A percentile compares a stretch with the other conserved stretches of the same genome.
Evolutionary conservation across 1,140 invertebrate species (phyloP).

Genomic region (Drosophila grimshawi): DNA sequence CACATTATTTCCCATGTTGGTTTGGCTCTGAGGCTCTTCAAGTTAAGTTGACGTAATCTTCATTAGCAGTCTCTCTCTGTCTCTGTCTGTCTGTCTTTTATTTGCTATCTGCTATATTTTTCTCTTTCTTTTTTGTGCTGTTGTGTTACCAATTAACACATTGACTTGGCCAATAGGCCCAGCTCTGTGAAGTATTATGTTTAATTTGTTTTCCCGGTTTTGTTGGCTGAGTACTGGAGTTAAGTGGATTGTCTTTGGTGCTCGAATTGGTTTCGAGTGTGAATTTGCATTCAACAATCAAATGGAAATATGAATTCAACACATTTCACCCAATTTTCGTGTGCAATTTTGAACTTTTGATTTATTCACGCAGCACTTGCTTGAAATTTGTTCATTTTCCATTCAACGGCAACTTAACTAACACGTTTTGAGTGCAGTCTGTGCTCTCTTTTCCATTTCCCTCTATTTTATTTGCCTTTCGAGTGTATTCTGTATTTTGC

Average conservation of each 20-base stretch:
- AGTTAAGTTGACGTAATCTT: slow-evolving; percentile 9
- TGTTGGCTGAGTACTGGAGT: neutral
- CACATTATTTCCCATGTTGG: neutral
- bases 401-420: neutral
- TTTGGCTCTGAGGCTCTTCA: neutral
- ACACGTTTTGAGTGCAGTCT: slow-evolving; percentile 5
- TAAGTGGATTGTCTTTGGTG: slow-evolving; percentile 8
- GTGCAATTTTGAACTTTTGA: neutral
- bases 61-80: slow-evolving; percentile 10
- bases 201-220: slow-evolving; percentile 9
- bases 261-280: neutral
- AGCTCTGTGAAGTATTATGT: slow-evolving; percentile 1
- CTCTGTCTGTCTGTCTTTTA: neutral
- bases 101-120: neutral
- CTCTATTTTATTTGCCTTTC: neutral
- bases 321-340: neutral
- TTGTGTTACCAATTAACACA: slow-evolving; percentile 23
- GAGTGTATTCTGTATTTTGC: neutral
- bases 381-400: neutral
- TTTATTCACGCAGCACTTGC: neutral
- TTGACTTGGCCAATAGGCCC: slow-evolving; percentile 15
- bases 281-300: neutral
- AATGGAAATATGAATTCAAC: neutral
- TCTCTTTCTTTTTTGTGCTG: too few relatives aligned
- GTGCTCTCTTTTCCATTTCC: neutral